Evolutionary conservation across 2,888 invertebrate genomes (phyloP).

Genomic region (Pardosa pseudoannulata): DNA sequence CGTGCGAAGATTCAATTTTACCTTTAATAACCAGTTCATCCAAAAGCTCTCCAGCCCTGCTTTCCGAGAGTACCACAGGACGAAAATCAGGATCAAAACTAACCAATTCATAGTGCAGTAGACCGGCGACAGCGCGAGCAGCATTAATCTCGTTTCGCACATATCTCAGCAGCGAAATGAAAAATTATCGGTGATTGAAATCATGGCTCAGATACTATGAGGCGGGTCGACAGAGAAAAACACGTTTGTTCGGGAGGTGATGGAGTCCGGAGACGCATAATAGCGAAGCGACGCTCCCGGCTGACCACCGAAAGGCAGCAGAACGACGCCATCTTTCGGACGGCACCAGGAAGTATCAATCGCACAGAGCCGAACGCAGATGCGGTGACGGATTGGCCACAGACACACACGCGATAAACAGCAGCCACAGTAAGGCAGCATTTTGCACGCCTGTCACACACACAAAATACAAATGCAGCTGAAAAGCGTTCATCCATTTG

Average conservation of each 20-base stretch:
- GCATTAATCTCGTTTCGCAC: not conserved
- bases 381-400: not conserved
- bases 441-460: too few relatives aligned
- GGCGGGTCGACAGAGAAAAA: not conserved
- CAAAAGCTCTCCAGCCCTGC: not conserved
- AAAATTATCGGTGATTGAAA: not conserved
- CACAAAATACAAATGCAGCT: too few relatives aligned
- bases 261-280: not conserved
- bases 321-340: conserved; percentile 24
- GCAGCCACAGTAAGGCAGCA: too few relatives aligned
- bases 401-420: not conserved
- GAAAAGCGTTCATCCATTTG: too few relatives aligned
- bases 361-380: not conserved
- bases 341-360: conserved; percentile 18
- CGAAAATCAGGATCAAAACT: not conserved
- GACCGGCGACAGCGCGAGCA: not conserved
- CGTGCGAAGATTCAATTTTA: too few relatives aligned
- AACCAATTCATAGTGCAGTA: conserved; percentile 1
- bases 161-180: not conserved
- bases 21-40: not conserved
- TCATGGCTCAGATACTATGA: not conserved
- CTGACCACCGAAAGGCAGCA: not conserved
- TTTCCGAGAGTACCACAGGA: not conserved
- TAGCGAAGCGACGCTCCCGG: not conserved
- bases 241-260: conserved; percentile 12